These are phyloP conservation scores for Sanderia malayensis DNA, from an alignment of 30 jellyfish, hydroid and myxozoan genomes.

Conservation along the genomic window DNA sequence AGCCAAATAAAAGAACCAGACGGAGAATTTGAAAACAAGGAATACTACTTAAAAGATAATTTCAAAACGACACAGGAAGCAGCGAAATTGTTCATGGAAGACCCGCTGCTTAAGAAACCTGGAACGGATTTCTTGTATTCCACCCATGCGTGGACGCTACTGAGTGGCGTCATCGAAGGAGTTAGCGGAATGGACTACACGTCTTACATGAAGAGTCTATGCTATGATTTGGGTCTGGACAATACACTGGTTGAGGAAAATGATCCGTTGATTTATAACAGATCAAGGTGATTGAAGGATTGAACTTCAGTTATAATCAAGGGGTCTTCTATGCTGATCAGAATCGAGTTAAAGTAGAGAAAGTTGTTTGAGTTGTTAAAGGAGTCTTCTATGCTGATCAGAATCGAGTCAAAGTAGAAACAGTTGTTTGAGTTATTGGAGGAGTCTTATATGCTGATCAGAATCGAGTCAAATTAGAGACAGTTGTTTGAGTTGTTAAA, in stretches of 20 bases:
- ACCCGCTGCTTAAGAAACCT: constrained; percentile 57
- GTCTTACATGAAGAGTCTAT: constrained; percentile 48
- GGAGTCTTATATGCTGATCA: no score
- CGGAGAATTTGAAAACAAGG: constrained; percentile 38
- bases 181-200: constrained; percentile 47
- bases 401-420: no score
- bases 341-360: no score
- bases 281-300: constrained; percentile 49
- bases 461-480: no score
- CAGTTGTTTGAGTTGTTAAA: no score
- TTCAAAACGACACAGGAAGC: constrained; percentile 35
- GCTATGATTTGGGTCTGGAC: constrained; percentile 47
- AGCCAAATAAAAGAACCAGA: neutral
- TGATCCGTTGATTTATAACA: constrained; percentile 50
- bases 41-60: constrained; percentile 45
- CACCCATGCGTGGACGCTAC: constrained; percentile 71
- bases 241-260: constrained; percentile 45
- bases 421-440: no score
- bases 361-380: no score
- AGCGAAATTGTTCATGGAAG: constrained; percentile 31
- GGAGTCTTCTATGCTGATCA: no score
- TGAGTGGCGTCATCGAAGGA: constrained; percentile 62
- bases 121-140: constrained; percentile 69
- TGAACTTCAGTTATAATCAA: neutral
- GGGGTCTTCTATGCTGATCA: no score